Conservation (phyloP, 2,888 invertebrate genomes). For the Chymomyza fuscimana region DNA sequence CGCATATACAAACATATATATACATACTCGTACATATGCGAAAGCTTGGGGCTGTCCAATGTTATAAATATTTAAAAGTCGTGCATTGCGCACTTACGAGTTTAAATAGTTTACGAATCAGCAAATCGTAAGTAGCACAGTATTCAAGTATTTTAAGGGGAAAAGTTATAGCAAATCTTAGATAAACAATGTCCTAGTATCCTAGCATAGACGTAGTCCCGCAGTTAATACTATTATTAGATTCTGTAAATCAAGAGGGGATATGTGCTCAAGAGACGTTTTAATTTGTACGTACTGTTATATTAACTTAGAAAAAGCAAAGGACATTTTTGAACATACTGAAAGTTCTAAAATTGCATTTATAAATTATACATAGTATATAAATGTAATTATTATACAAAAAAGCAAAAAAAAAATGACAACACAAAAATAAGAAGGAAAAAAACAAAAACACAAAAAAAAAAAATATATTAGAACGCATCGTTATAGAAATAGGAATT, state of each 20-base stretch:
- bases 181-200: slow-evolving; percentile 50
- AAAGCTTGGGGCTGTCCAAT: slow-evolving; percentile 38
- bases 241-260: slow-evolving; percentile 16
- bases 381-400: slow-evolving; percentile 37
- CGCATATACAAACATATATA: background rate
- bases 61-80: slow-evolving; percentile 28
- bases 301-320: slow-evolving; percentile 44
- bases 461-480: slow-evolving; percentile 31
- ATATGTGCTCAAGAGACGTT: slow-evolving; percentile 63
- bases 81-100: slow-evolving; percentile 52
- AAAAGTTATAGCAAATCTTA: slow-evolving; percentile 59
- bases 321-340: slow-evolving; percentile 69
- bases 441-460: slow-evolving; percentile 27
- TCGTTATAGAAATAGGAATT: slow-evolving; percentile 69
- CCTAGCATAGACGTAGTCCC: slow-evolving; percentile 57
- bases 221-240: slow-evolving; percentile 46
- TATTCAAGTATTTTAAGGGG: slow-evolving; percentile 29
- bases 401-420: background rate
- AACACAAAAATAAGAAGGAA: slow-evolving; percentile 25
- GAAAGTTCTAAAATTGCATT: slow-evolving; percentile 74
- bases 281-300: slow-evolving; percentile 67
- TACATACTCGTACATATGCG: slow-evolving; percentile 12
- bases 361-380: slow-evolving; percentile 48
- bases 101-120: slow-evolving; percentile 26
- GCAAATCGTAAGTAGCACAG: slow-evolving; percentile 69